Conservation (phyloP, 2,888 invertebrate species). For the Trachelus iudaicus region DNA sequence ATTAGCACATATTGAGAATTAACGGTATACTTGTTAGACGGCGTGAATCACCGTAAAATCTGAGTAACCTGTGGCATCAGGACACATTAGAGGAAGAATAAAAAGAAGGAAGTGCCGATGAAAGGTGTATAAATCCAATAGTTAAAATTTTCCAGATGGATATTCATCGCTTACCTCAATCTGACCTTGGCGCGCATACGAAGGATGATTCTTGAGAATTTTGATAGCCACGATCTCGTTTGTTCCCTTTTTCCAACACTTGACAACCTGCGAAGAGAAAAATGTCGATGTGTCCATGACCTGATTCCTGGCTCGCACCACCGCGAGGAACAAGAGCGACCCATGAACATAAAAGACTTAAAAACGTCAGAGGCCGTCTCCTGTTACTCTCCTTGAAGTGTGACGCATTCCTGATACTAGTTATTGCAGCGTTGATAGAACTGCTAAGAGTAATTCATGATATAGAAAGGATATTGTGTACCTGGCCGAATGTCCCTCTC, state of each 20-base stretch:
- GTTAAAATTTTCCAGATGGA: neutral
- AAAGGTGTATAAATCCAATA: too few relatives aligned
- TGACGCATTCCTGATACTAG: neutral
- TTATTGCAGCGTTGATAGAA: neutral
- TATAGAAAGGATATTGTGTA: constrained; percentile 30
- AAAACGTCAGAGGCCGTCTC: neutral
- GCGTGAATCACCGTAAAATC: neutral
- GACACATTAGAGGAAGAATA: neutral
- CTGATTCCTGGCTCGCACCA: neutral
- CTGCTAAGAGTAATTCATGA: neutral
- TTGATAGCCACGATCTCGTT: constrained; percentile 99
- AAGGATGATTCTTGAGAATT: constrained; percentile 99
- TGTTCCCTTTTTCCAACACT: constrained; percentile 99
- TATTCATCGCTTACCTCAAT: constrained; percentile 84
- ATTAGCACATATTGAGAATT: neutral
- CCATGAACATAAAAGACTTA: neutral
- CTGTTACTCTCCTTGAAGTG: neutral
- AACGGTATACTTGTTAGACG: neutral
- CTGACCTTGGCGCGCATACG: constrained; percentile 99
- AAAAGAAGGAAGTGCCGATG: neutral
- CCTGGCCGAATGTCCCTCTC: constrained; percentile 96
- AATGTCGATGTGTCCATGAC: neutral
- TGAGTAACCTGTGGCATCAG: neutral
- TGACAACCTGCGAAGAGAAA: constrained; percentile 83
- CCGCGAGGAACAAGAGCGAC: neutral